Base-by-base conservation (phyloP, 2,113 vertebrate genomes). In the Etia nguti region DNA sequence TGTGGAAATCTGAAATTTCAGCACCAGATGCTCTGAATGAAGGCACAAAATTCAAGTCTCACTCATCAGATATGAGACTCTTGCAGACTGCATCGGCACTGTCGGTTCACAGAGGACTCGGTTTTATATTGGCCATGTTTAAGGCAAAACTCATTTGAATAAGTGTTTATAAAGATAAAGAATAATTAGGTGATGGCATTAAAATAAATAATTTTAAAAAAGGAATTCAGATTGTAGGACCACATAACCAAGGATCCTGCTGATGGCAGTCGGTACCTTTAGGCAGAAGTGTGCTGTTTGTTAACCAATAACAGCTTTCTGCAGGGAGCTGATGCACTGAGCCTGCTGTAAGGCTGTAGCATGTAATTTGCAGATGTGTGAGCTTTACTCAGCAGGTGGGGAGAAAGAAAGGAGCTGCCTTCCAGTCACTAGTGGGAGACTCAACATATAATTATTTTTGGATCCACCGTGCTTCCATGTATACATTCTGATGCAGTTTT, bases 351-450 rank as follows among this genome's bases (percentile, higher is more conserved):
- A 80, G 34, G 31, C 81, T 65, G 68, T 87, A 56, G 11, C 38
- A 87, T 62, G 57, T 82, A 5, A 85, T 81, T 85, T 87, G 68
- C 81, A 84, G 73, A 77, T 77, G 73, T 77, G 56, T 82, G 80
- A 83, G 79, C 56, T 87, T 84, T 70, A 46, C 82, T 85, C 82
- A 87, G 22, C 79, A 68, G 65, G 85, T 81, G 54, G 52, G 26
- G n/a, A 65, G 54, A 15, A 80, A 57, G 26, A 46, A 16, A 73
- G 16, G 83, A 55, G 41, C 65, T 55, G 62, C 29, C 46, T 56
- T 68, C 20, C 41, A 59, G 55, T 70, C 55, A 43, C 59, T 41
- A 5, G 22, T 65, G 59, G 50, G 59, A 62, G 8, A 88, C 41
- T 82, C 3, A 84, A 80, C 70, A 13, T 84, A 55, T 86, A 84